These are phyloP conservation scores for Drosophila neutralis DNA, from an alignment of 2,888 invertebrate species.

Conservation along the genomic window DNA sequence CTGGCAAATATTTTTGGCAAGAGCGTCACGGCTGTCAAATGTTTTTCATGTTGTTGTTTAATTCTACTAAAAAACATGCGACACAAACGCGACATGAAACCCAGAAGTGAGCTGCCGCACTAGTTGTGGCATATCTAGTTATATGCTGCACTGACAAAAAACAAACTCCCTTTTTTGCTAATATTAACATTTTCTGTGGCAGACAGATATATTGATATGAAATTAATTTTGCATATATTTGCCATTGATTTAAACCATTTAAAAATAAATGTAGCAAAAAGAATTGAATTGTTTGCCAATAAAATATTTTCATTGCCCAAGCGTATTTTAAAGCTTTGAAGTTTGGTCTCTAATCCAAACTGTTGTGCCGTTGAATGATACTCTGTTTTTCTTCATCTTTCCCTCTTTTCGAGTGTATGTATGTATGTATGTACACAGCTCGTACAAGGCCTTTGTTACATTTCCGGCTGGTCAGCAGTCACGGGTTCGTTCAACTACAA, in stretches of 20 bases:
- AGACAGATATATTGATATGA: not conserved
- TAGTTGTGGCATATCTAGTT: slow-evolving; percentile 6
- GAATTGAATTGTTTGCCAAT: not conserved
- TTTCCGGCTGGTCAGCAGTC: slow-evolving; percentile 43
- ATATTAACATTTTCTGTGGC: not conserved
- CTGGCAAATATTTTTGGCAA: slow-evolving; percentile 51
- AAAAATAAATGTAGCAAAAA: not conserved
- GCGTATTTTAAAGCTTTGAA: not conserved
- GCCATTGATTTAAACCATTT: not conserved
- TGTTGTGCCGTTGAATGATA: not conserved
- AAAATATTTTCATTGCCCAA: not conserved
- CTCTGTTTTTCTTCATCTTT: not conserved
- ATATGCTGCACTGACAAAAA: slow-evolving; percentile 20
- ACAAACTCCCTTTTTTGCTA: not conserved
- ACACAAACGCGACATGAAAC: slow-evolving; percentile 36
- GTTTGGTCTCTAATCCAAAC: not conserved
- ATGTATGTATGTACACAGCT: slow-evolving; percentile 2
- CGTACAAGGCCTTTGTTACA: slow-evolving; percentile 38
- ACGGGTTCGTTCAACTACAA: slow-evolving; percentile 37
- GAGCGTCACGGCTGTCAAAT: slow-evolving; percentile 45
- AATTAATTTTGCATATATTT: not conserved
- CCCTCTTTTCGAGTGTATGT: slow-evolving; percentile 3
- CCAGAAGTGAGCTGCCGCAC: slow-evolving; percentile 18
- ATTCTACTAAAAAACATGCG: slow-evolving; percentile 39
- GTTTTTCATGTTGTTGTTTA: slow-evolving; percentile 36